These are phyloP conservation scores for Excalfactoria chinensis DNA, from an alignment of 2,113 vertebrate genomes.

Conservation along the genomic window DNA sequence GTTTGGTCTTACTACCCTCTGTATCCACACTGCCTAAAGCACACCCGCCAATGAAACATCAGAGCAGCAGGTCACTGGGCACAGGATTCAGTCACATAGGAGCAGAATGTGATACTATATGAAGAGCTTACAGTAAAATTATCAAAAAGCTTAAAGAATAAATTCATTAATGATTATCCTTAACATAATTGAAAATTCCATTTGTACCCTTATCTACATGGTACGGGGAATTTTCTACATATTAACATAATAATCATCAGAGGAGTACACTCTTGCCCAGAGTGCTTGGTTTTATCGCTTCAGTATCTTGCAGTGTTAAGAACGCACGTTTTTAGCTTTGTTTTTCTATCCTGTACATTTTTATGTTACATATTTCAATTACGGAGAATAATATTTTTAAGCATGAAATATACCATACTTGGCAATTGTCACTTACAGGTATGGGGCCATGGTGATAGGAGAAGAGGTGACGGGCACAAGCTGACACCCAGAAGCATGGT, in stretches of 20 bases:
- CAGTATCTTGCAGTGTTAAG: neutral
- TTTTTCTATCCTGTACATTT: neutral
- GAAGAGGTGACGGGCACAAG: too few species aligned
- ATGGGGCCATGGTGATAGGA: too few species aligned
- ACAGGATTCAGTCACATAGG: neutral
- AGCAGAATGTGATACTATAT: neutral
- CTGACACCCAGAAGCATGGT: too few species aligned
- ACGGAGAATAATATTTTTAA: neutral
- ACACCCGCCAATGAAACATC: neutral
- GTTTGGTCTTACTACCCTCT: slow-evolving; percentile 41
- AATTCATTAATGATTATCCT: slow-evolving; percentile 24
- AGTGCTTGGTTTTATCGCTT: neutral
- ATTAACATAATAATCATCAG: slow-evolving; percentile 1
- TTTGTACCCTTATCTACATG: neutral
- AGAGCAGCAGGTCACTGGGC: neutral
- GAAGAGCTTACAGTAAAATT: slow-evolving; percentile 5
- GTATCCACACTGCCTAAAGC: neutral
- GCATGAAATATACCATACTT: neutral
- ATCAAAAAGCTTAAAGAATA: neutral
- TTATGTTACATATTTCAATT: neutral
- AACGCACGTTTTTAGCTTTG: neutral
- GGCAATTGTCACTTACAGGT: too few species aligned
- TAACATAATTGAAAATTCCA: neutral
- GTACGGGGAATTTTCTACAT: neutral
- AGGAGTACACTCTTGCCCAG: neutral